Percentiles rank a stretch among this genome's conserved stretches.
These are phyloP conservation scores for Myotis findleyi DNA, from an alignment of 2,797 vertebrate species.

Conservation along the genomic window DNA sequence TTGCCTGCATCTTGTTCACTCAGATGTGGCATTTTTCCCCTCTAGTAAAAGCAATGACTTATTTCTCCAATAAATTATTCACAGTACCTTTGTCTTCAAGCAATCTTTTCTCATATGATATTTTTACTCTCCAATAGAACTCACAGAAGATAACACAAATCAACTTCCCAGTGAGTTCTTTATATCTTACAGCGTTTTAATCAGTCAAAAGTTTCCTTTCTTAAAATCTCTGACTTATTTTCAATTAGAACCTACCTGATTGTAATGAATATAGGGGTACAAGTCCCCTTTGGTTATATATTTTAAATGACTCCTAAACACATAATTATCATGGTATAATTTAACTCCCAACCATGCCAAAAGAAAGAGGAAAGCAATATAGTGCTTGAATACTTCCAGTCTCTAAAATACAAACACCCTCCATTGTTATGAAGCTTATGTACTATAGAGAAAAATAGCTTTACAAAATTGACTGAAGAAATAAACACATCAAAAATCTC, in stretches of 20 bases:
- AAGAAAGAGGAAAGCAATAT: not conserved
- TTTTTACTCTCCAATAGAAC: not conserved
- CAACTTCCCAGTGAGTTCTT: not conserved
- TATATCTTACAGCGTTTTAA: not conserved
- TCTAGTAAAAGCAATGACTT: not conserved
- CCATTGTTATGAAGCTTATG: not conserved
- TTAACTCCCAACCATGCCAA: not conserved
- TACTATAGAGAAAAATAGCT: not conserved
- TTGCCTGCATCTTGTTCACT: not conserved
- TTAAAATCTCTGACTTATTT: not conserved
- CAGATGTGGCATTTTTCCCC: not conserved
- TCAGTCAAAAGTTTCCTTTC: not conserved
- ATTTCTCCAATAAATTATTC: not conserved
- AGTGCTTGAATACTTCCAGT: not conserved
- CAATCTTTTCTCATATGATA: not conserved
- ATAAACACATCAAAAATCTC: not conserved
- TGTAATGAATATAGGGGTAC: conserved; percentile 6
- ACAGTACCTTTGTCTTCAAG: not conserved
- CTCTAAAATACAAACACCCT: conserved; percentile 27
- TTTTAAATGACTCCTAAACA: conserved; percentile 50
- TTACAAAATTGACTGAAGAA: not conserved
- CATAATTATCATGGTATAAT: conserved; percentile 11
- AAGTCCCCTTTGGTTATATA: conserved; percentile 3
- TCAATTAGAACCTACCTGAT: not conserved
- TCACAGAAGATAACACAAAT: not conserved